Conservation (phyloP, 2,113 vertebrate species). For the Boulengeromyrus knoepffleri region DNA sequence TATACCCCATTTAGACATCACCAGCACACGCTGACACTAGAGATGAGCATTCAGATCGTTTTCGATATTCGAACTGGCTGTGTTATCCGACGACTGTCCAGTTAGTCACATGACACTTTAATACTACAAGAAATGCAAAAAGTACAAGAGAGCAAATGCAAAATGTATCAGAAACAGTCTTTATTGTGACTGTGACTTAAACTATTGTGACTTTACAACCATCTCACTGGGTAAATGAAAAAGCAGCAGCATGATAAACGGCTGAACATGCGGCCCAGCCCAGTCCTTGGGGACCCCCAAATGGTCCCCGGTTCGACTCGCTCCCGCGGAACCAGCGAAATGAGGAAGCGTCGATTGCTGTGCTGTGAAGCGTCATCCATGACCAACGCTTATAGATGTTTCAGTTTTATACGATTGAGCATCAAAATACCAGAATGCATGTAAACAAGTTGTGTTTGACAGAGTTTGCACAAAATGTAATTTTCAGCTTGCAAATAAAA, state of each 20-base stretch:
- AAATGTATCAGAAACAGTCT: not conserved
- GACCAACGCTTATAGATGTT: not conserved
- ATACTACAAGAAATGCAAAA: not conserved
- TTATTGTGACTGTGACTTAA: not conserved
- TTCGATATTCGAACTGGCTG: not conserved
- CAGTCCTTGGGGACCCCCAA: not conserved
- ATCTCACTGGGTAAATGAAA: not conserved
- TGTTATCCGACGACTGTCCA: not conserved
- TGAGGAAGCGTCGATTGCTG: not conserved
- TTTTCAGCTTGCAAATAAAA: not conserved
- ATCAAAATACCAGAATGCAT: not conserved
- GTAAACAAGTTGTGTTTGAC: not conserved
- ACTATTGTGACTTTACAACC: not conserved
- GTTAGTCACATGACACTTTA: not conserved
- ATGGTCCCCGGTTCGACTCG: not conserved
- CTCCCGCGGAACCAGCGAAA: not conserved
- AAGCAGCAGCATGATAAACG: not conserved
- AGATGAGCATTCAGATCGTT: not conserved
- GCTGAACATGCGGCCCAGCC: not conserved
- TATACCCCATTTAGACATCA: not conserved
- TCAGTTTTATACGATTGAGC: not conserved
- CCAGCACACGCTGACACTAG: not conserved
- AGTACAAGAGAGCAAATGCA: not conserved
- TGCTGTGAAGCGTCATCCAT: not conserved
- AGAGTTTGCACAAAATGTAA: not conserved